phyloP scores from a whole-genome alignment of 2,113 vertebrate species.

The Calcarius ornatus region DNA sequence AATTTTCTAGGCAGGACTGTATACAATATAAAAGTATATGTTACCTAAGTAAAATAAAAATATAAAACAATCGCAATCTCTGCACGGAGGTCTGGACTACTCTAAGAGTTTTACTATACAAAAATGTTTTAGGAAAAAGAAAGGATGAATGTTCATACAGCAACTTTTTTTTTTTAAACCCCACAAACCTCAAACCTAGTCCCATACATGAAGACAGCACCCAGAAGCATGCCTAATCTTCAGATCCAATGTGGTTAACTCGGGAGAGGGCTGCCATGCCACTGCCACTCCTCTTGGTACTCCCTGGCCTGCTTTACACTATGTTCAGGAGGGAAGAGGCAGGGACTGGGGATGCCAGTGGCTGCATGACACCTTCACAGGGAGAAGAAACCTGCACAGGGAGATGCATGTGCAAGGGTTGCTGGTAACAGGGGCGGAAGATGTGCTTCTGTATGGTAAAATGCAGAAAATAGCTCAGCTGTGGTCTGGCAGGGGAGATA shows the following conservation, averaged over 20 bases:
- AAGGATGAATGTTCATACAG: not conserved
- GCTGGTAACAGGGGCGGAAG: not conserved
- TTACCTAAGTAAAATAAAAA: not conserved
- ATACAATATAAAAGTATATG: not conserved
- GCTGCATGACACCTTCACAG: not conserved
- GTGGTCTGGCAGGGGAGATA: not conserved
- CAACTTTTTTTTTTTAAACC: not conserved
- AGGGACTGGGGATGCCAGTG: not conserved
- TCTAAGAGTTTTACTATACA: not conserved
- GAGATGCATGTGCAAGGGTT: accelerated
- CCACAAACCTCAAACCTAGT: not conserved
- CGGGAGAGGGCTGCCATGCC: accelerated
- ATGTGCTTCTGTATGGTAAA: not conserved
- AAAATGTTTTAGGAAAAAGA: not conserved
- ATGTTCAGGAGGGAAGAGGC: not conserved
- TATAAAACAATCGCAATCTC: not conserved
- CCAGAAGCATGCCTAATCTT: not conserved
- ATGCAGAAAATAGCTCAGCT: not conserved
- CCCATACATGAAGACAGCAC: not conserved
- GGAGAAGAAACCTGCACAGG: not conserved
- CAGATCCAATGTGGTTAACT: not conserved
- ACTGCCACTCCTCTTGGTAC: not conserved
- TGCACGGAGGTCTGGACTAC: not conserved
- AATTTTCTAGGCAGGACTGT: not conserved
- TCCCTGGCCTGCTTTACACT: too few relatives aligned